Evolutionary conservation across 2,113 vertebrate species (phyloP).

Genomic region (Brachirus orientalis): DNA sequence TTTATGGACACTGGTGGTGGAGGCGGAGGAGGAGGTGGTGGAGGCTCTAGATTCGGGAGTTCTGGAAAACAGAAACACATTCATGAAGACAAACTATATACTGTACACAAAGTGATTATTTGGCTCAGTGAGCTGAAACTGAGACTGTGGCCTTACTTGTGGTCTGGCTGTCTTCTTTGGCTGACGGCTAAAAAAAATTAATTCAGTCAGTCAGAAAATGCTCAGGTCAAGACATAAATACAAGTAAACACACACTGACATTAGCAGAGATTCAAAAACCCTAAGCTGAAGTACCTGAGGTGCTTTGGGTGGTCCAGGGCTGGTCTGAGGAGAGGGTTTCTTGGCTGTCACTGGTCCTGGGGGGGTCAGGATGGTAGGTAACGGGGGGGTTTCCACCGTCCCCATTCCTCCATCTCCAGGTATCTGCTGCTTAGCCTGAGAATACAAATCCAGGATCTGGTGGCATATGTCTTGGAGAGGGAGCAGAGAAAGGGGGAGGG

Average conservation of each 20-base stretch:
- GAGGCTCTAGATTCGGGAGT: constrained; percentile 18
- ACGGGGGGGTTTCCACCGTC: constrained; percentile 26
- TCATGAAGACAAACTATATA: background rate
- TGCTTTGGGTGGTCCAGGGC: constrained; percentile 87
- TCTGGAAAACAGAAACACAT: constrained; percentile 10
- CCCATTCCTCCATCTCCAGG: too few relatives aligned
- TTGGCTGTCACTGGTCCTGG: constrained; percentile 80
- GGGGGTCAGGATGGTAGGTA: constrained; percentile 76
- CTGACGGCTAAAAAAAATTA: constrained; percentile 81
- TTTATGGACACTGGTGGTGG: constrained; percentile 16
- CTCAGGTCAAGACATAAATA: background rate
- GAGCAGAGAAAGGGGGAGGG: constrained; percentile 50
- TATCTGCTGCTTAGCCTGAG: constrained; percentile 78
- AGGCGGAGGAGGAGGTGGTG: constrained; percentile 30
- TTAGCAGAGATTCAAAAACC: background rate
- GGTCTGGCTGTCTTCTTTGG: constrained; percentile 89
- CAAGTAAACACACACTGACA: background rate
- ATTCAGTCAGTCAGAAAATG: background rate
- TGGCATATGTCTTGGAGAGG: constrained; percentile 91
- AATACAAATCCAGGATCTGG: constrained; percentile 98
- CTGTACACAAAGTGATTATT: too few relatives aligned
- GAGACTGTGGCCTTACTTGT: constrained; percentile 75
- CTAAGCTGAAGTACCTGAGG: constrained; percentile 77
- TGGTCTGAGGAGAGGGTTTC: constrained; percentile 89
- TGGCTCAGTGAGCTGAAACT: background rate